These are phyloP conservation scores for Antennarius striatus DNA, from an alignment of 2,113 vertebrate species.

Conservation along the genomic window DNA sequence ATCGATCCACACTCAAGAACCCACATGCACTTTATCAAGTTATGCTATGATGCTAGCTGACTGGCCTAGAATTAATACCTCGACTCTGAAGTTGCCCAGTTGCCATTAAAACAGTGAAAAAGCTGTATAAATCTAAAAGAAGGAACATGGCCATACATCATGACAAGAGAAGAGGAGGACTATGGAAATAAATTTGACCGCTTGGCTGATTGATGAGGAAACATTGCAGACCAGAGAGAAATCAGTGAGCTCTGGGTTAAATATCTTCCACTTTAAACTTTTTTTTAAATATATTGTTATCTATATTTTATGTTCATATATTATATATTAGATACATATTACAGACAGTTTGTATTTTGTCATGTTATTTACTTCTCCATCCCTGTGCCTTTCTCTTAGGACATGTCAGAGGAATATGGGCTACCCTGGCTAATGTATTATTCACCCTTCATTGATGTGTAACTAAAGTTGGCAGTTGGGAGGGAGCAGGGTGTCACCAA, in stretches of 20 bases:
- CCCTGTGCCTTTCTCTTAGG: conserved; percentile 29
- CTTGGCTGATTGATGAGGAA: conserved; percentile 18
- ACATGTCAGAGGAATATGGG: conserved; percentile 42
- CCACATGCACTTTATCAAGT: conserved; percentile 20
- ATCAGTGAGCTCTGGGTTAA: conserved; percentile 6
- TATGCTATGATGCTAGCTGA: conserved; percentile 9
- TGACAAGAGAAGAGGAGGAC: not conserved
- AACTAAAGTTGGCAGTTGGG: conserved; percentile 75
- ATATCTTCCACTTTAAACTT: not conserved
- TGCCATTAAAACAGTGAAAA: conserved; percentile 33
- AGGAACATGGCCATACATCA: conserved; percentile 12
- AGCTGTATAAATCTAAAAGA: conserved; percentile 6
- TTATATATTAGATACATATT: too few species aligned
- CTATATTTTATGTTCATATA: too few species aligned
- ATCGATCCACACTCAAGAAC: conserved; percentile 37
- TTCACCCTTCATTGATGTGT: conserved; percentile 81
- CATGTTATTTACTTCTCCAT: conserved; percentile 24
- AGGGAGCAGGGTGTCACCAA: conserved; percentile 60
- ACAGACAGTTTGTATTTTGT: not conserved
- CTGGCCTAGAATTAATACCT: conserved; percentile 26
- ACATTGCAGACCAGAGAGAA: conserved; percentile 9
- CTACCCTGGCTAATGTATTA: conserved; percentile 75
- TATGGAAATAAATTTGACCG: conserved; percentile 24
- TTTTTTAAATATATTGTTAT: not conserved
- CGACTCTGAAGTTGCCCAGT: conserved; percentile 26